Percentiles rank a stretch among this genome's conserved stretches.
phyloP scores from a whole-genome alignment of 1,140 invertebrate species.

The Dreissena rostriformis region DNA sequence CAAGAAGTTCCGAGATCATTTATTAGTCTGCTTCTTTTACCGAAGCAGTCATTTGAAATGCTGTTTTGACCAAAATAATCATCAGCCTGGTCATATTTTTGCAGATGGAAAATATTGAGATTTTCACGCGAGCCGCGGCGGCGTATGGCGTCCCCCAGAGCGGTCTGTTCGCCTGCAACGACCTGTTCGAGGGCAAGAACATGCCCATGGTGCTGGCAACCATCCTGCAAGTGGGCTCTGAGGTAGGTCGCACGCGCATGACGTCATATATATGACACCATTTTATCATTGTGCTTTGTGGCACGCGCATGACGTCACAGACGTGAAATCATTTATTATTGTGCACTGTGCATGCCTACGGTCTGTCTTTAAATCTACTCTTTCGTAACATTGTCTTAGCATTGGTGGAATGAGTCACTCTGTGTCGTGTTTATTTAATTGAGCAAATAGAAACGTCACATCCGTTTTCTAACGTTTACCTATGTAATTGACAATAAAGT shows the following conservation, averaged over 20 bases:
- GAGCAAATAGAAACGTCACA: too few species aligned
- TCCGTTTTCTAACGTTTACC: too few species aligned
- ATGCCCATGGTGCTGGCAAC: constrained; percentile 79
- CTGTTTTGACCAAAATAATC: too few species aligned
- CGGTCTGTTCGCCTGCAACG: constrained; percentile 95
- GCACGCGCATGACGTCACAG: neutral
- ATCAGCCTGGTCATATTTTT: constrained; percentile 28
- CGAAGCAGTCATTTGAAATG: too few species aligned
- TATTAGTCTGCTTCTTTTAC: too few species aligned
- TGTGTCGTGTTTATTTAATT: too few species aligned
- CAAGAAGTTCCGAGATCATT: too few species aligned
- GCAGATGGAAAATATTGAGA: constrained; percentile 98
- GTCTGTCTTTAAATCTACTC: neutral
- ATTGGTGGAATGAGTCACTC: too few species aligned
- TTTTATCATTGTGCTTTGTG: neutral
- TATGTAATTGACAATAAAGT: too few species aligned
- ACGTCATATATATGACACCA: neutral
- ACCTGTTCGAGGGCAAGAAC: constrained; percentile 86
- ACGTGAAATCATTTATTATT: neutral
- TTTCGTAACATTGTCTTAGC: neutral
- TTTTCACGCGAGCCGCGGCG: constrained; percentile 93
- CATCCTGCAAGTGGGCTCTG: constrained; percentile 75
- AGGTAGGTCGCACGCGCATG: constrained; percentile 63
- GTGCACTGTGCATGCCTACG: neutral
- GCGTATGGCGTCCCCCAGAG: constrained; percentile 95